Evolutionary conservation across 1,140 invertebrate genomes (phyloP), one percentile per base, ranked within the genome.

Genomic region (Antheraea mylitta): DNA sequence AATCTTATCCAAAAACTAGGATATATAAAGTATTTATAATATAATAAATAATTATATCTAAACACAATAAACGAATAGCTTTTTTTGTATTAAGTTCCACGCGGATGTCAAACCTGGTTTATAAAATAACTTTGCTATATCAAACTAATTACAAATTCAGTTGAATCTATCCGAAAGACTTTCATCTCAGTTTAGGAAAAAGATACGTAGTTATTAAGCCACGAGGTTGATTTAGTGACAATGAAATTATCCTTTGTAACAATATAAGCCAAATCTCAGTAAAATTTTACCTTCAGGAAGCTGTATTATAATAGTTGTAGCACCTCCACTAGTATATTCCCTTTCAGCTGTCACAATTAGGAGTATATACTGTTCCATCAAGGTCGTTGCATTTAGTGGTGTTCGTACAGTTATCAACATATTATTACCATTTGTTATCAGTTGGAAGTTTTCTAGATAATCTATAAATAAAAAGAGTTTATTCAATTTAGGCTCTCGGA

Each of bases 281-380:
- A 38, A 38, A 38, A 38, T 7, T 42, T 77, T 81, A 89, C 88
- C 83, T 79, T 81, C 74, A 42, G 88, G 88, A 48, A 89, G 66
- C 66, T 79, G 71, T 60, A 90, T 18, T 10, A 87, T 64, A 19
- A 90, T 64, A 5, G 84, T 82, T 37, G 86, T 78, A 19, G 76
- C 72, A 30, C 78, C 81, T 0, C 83, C 85, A 36, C 80, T 86
- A 2, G 87, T 87, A 48, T 78, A 67, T 38, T 86, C 73, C 30
- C 85, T 73, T 22, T 77, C 67, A 22, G 86, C 89, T 64, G 61
- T 79, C 1, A 91, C 69, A 7, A 83, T 71, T 0, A 91, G 66
- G 19, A 78, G 76, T 37, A 88, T 74, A 59, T 83, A 80, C 0
- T 59, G 69, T 10, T 75, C 58, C 36, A 22, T 66, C 16, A 81